phyloP scores from a whole-genome alignment of 2,888 invertebrate genomes.

The Megalurothrips usitatus region DNA sequence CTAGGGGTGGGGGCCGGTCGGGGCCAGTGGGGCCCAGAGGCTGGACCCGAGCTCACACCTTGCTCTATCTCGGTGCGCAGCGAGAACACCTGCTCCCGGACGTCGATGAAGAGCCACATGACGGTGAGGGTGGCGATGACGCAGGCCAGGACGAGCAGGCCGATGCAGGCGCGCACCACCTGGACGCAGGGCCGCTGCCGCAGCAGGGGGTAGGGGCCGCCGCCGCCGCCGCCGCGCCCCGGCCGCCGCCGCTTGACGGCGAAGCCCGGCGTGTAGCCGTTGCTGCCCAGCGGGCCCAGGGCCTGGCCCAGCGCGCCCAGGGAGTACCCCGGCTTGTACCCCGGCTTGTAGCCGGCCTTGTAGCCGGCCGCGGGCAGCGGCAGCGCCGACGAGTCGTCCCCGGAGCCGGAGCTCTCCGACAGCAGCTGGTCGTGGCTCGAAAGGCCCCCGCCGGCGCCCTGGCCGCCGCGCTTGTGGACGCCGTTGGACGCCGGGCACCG shows the following conservation, averaged over 20 bases:
- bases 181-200: constrained; percentile 41
- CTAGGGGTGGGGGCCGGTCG: too few relatives aligned
- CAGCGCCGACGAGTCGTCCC: neutral
- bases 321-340: neutral
- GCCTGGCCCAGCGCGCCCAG: neutral
- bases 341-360: neutral
- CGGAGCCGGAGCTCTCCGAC: constrained; percentile 18
- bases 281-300: neutral
- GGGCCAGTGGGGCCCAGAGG: neutral
- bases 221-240: neutral
- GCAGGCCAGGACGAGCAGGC: constrained; percentile 58
- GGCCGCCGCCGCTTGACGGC: constrained; percentile 16
- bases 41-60: constrained; percentile 48
- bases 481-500: neutral
- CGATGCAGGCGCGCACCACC: constrained; percentile 55
- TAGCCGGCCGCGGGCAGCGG: neutral
- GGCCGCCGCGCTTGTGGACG: neutral
- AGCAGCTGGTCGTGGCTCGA: constrained; percentile 11
- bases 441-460: neutral
- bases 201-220: constrained; percentile 27
- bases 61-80: constrained; percentile 61
- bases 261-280: constrained; percentile 17
- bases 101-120: constrained; percentile 64
- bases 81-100: constrained; percentile 60
- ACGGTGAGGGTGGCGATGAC: constrained; percentile 61